These are phyloP conservation scores for Drosophila phalerata DNA, from an alignment of 2,888 invertebrate species.

Conservation along the genomic window DNA sequence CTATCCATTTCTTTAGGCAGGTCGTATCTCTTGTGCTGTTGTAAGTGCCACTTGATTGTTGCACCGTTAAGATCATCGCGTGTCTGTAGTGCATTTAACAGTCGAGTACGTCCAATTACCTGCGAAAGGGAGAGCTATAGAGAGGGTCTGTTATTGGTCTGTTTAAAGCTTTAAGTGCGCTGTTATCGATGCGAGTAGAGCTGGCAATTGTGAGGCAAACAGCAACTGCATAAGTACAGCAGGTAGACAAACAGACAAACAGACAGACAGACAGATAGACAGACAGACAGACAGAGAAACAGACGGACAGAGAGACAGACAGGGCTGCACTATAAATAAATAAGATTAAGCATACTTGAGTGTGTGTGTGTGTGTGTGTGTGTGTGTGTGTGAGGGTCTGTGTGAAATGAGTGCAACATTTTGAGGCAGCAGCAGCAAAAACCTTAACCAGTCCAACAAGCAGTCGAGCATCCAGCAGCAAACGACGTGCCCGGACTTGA, in stretches of 20 bases:
- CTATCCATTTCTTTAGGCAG: neutral
- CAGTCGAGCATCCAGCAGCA: slow-evolving; percentile 40
- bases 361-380: slow-evolving; percentile 35
- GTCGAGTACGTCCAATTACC: slow-evolving; percentile 63
- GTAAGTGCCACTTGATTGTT: slow-evolving; percentile 28
- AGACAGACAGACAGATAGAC: slow-evolving; percentile 12
- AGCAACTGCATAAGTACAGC: slow-evolving; percentile 37
- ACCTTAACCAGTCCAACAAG: slow-evolving; percentile 33
- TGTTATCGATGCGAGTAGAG: slow-evolving; percentile 47
- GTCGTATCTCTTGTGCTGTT: neutral
- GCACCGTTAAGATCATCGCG: slow-evolving; percentile 8
- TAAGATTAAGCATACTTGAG: slow-evolving; percentile 75
- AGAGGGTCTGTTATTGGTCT: slow-evolving; percentile 12
- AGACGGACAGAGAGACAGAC: no score
- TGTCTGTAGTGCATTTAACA: slow-evolving; percentile 57
- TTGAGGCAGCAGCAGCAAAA: slow-evolving; percentile 20
- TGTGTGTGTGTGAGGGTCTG: slow-evolving; percentile 31
- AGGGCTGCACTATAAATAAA: slow-evolving; percentile 69
- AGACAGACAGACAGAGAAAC: slow-evolving; percentile 18
- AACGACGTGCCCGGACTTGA: slow-evolving; percentile 73
- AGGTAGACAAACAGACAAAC: slow-evolving; percentile 17
- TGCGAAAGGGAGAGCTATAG: neutral
- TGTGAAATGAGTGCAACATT: slow-evolving; percentile 53
- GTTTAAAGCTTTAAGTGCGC: slow-evolving; percentile 45
- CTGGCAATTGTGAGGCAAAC: slow-evolving; percentile 48